Evolutionary conservation across 2,888 invertebrate species (phyloP), one percentile per base, ranked within the genome.

Genomic region (Melinopterus prodromus): DNA sequence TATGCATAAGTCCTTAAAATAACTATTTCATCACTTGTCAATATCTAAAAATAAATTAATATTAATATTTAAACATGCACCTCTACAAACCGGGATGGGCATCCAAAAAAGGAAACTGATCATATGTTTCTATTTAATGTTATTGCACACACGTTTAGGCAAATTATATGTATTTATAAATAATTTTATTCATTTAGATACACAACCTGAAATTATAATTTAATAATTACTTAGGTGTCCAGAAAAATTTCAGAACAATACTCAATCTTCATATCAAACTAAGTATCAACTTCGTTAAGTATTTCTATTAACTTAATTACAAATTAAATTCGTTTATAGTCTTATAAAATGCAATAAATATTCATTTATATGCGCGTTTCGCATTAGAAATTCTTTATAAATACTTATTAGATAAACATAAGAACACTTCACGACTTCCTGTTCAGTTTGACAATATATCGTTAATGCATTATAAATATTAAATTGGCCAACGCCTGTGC

Each of bases 401-500:
- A 53, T 53, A 53, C 53, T 53, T 53, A 53, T 53, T 53, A 53
- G 0, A 53, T 53, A 53, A 53, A 53, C 53, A 53, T 12, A 53
- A 53, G 53, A 2, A 26, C 26, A 26, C 26, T 26, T 26, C 26
- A 53, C 53, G 53, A 53, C 53, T 53, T 53, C 53, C 53, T 6
- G 26, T 26, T 26, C 26, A 26, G 26, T 53, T 53, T 53, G 53
- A 53, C 53, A 53, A 53, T 53, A 53, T 53, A 53, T 53, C 53
- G 53, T 53, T 53, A 53, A 53, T 53, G 53, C 53, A 53, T 53
- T 53, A 53, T 53, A 53, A 53, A 53, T 53, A 53, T 53, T 53
- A 53, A 53, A 53, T 53, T 53, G 1, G 53, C 53, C 53, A 53
- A 53, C 12, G 53, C 12, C 53, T 53, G 12, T 12, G 53, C 53